Base-by-base conservation (phyloP, 23 tunicate genomes). In the Aplidium turbinatum region DNA sequence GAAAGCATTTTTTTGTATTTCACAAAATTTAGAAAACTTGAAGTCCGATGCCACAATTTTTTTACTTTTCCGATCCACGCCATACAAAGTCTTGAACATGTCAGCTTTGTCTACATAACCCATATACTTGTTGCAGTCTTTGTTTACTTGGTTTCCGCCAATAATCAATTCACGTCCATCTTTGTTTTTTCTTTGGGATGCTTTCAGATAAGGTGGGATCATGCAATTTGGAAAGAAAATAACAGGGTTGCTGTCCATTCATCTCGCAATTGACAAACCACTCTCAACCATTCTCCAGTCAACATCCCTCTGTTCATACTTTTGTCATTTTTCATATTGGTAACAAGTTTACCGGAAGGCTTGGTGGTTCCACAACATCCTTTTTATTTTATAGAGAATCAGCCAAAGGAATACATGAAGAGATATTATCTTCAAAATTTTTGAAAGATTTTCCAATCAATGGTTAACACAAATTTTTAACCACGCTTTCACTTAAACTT, bases 1-100 rank as follows among this genome's bases (percentile, higher is more conserved):
- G n/a, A n/a, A n/a, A n/a, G n/a, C n/a, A n/a, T n/a, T n/a, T n/a
- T n/a, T n/a, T n/a, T n/a, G n/a, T n/a, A n/a, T n/a, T n/a, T n/a
- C n/a, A n/a, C n/a, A n/a, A n/a, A n/a, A n/a, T n/a, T n/a, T n/a
- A n/a, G n/a, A n/a, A n/a, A n/a, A n/a, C n/a, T n/a, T n/a, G n/a
- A n/a, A n/a, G n/a, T 65, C 3, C 50, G 72, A 35, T 65, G 72
- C 72, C 72, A 60, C 67, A 35, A 65, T 30, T 65, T 65, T n/a
- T 38, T 65, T 65, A 30, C 72, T 65, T 38, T 65, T 65, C 28
- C 72, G 27, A 28, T 65, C 50, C 22, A 65, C 27, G 11, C 72
- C 72, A 18, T 35, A 65, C 5, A 65, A 7, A 9, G 72, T 36
- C 22, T 65, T 35, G 9, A 65, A 38, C 72, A 65, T 65, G 7